phyloP scores from a whole-genome alignment of 2,797 vertebrate genomes.

The Semaprochilodus insignis region DNA sequence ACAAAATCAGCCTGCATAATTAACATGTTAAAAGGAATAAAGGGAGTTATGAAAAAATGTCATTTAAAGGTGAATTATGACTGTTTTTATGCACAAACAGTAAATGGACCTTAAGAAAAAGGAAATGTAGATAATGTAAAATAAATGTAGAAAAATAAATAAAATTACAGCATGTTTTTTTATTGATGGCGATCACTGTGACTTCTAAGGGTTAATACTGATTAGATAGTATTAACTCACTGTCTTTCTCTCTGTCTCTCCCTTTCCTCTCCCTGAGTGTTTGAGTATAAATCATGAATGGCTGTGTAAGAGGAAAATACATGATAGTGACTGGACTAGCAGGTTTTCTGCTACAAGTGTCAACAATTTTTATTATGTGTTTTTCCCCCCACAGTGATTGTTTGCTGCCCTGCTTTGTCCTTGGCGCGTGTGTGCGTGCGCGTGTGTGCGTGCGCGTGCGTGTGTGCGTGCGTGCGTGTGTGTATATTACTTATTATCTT shows the following conservation, averaged over 20 bases:
- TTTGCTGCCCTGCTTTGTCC: background rate
- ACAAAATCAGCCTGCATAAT: no score
- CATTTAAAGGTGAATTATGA: no score
- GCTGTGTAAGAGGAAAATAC: background rate
- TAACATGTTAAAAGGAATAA: no score
- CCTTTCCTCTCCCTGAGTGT: constrained; percentile 15
- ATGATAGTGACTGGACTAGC: background rate
- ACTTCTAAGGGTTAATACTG: background rate
- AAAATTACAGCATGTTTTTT: no score
- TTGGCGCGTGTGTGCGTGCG: background rate
- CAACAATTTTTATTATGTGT: background rate
- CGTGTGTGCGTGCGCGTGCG: no score
- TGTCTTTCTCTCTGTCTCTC: background rate
- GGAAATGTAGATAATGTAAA: no score
- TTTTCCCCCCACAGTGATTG: background rate
- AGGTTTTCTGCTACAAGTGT: background rate
- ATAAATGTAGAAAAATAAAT: no score
- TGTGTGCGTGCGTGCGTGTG: no score
- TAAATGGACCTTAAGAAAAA: no score
- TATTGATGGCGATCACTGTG: no score
- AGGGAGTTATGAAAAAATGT: no score
- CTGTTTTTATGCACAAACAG: no score
- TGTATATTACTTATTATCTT: background rate
- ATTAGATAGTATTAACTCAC: background rate
- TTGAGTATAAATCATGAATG: constrained; percentile 23